Evolutionary conservation across 2,888 invertebrate genomes (phyloP).

Genomic region (Frankliniella intonsa): DNA sequence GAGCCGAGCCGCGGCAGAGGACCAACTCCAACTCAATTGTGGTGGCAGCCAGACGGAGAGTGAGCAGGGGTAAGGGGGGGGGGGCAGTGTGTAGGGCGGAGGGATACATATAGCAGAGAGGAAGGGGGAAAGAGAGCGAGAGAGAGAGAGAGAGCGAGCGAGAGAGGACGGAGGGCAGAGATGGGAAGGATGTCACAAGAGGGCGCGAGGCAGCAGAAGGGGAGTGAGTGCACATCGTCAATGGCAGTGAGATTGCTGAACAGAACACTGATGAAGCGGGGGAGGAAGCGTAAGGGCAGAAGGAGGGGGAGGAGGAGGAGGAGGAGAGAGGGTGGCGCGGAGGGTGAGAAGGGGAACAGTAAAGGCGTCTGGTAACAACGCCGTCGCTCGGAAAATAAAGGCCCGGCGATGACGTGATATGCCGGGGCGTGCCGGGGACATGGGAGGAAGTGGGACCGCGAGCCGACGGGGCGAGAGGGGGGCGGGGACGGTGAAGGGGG

Average conservation of each 20-base stretch:
- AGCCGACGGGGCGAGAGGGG: neutral
- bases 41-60: no score
- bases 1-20: no score
- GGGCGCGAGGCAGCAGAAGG: neutral
- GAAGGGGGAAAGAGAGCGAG: neutral
- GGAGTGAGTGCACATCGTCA: neutral
- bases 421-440: no score
- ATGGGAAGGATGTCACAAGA: neutral
- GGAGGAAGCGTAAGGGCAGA: neutral
- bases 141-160: constrained; percentile 5
- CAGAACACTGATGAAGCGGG: neutral
- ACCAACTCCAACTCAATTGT: no score
- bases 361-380: neutral
- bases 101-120: neutral
- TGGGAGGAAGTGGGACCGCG: no score
- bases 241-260: constrained; percentile 1
- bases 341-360: neutral
- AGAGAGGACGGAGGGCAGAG: neutral
- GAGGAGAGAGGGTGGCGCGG: neutral
- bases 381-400: neutral
- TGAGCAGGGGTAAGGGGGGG: neutral
- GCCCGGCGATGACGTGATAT: neutral
- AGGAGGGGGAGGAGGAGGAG: neutral
- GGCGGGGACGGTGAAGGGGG: neutral
- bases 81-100: neutral